Base-by-base conservation (phyloP, 2,113 vertebrate genomes). In the Xenopus laevis region DNA sequence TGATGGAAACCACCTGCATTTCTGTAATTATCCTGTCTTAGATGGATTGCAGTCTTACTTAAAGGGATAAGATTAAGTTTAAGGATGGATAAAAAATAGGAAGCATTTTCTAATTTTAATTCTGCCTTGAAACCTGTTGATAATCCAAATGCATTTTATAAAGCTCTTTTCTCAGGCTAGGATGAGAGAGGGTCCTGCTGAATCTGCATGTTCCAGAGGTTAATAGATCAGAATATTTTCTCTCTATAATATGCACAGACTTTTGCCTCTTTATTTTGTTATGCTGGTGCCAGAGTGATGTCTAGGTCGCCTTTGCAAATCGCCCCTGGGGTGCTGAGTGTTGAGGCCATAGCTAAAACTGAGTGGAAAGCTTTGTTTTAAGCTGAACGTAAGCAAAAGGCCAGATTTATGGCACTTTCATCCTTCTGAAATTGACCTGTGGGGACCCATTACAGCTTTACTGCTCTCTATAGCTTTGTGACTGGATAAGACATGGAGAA, bases 401-500 rank as follows among this genome's bases (percentile, higher is more conserved):
- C 60, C 84, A 89, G 88, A 92, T 92, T 92, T 89, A 92, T 88
- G 82, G 83, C 83, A 71, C 86, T 89, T 89, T 87, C 84, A 88
- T 89, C 89, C 85, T 87, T 85, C 82, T 81, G 12, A 82, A 91
- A 92, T 92, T 79, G 88, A 91, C 86, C 91, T 83, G 78, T 86
- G 85, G 91, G 89, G 91, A 92, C 78, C 87, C 87, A 89, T 92
- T 91, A 89, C 87, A 86, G 84, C 88, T 91, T 92, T 89, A 91
- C 87, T 89, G 87, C 89, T 91, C 87, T 91, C 86, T 86, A 79
- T 81, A 86, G 87, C 87, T 89, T 84, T 86, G 79, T 90, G 89
- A 86, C 81, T 46, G 63, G 30, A 20, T 65, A 18, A 65, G 17
- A 65, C 46, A 18, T 18, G 10, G n/a, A 33, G 10, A 33, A 20